phyloP scores from a whole-genome alignment of 2,888 invertebrate species.

The Allacma fusca region DNA sequence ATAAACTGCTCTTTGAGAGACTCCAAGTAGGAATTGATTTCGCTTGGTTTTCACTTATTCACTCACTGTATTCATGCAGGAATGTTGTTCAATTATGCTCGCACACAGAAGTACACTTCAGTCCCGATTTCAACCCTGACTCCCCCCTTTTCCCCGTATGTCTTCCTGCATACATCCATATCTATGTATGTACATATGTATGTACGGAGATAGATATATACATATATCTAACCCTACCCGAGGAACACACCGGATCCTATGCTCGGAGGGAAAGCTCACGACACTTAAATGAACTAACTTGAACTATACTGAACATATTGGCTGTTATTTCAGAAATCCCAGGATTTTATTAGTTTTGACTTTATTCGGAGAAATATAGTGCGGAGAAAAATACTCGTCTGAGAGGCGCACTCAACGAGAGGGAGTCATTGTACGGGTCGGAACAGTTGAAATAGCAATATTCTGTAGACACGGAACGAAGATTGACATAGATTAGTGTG shows the following conservation, averaged over 20 bases:
- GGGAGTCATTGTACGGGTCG: neutral
- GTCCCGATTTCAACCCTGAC: neutral
- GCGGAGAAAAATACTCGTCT: neutral
- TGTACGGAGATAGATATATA: too few relatives aligned
- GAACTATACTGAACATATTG: neutral
- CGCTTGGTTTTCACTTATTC: slow-evolving; percentile 17
- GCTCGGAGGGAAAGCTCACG: neutral
- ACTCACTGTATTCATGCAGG: neutral
- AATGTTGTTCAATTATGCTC: slow-evolving; percentile 7
- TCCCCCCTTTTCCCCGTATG: too few relatives aligned
- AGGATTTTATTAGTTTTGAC: slow-evolving; percentile 1
- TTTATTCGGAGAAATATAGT: neutral
- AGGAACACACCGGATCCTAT: too few relatives aligned
- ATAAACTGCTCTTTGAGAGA: slow-evolving; percentile 35
- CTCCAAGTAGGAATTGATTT: slow-evolving; percentile 21
- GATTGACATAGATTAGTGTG: slow-evolving; percentile 24
- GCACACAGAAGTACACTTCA: neutral
- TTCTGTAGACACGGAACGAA: neutral
- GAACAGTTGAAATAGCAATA: slow-evolving; percentile 32
- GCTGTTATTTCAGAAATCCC: neutral
- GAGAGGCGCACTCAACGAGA: neutral
- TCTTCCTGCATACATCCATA: too few relatives aligned
- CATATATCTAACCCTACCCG: too few relatives aligned
- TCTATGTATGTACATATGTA: too few relatives aligned
- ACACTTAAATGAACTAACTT: neutral